Conservation (phyloP, 1,140 invertebrate species). For the Scaptomyza graminum region DNA sequence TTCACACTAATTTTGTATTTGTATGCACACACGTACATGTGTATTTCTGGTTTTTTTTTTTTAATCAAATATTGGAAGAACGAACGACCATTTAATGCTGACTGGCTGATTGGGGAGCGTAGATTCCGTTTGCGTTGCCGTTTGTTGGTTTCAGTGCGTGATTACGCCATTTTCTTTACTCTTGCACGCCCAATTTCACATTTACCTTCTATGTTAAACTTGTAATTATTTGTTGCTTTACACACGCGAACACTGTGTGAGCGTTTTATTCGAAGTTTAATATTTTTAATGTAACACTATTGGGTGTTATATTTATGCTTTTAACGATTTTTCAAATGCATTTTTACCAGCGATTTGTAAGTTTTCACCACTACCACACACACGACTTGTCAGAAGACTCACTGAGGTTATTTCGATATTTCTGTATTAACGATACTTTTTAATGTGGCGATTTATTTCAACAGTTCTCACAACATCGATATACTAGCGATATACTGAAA, state of each 20-base stretch:
- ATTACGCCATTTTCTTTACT: slow-evolving; percentile 81
- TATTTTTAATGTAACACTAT: slow-evolving; percentile 34
- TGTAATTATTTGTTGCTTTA: slow-evolving; percentile 31
- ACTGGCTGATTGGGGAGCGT: slow-evolving; percentile 66
- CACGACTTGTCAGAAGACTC: slow-evolving; percentile 45
- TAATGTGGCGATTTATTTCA: neutral
- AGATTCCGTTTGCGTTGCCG: slow-evolving; percentile 73
- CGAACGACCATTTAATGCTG: slow-evolving; percentile 55
- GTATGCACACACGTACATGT: slow-evolving; percentile 21
- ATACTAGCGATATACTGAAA: neutral
- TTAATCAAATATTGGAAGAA: slow-evolving; percentile 56
- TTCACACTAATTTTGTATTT: slow-evolving; percentile 32
- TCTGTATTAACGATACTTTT: slow-evolving; percentile 1
- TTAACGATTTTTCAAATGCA: slow-evolving; percentile 45
- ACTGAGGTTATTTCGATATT: slow-evolving; percentile 32
- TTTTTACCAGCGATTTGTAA: slow-evolving; percentile 43
- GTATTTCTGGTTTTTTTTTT: slow-evolving; percentile 54
- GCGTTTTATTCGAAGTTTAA: slow-evolving; percentile 42
- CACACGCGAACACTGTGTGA: slow-evolving; percentile 53
- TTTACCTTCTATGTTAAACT: slow-evolving; percentile 66
- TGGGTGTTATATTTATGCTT: slow-evolving; percentile 21
- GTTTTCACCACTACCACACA: slow-evolving; percentile 48
- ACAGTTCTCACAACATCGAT: neutral
- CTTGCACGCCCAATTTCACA: slow-evolving; percentile 72
- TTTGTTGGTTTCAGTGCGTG: slow-evolving; percentile 72